These are phyloP conservation scores for Drosophila bifasciata DNA, from an alignment of 1,140 invertebrate species.

Conservation along the genomic window DNA sequence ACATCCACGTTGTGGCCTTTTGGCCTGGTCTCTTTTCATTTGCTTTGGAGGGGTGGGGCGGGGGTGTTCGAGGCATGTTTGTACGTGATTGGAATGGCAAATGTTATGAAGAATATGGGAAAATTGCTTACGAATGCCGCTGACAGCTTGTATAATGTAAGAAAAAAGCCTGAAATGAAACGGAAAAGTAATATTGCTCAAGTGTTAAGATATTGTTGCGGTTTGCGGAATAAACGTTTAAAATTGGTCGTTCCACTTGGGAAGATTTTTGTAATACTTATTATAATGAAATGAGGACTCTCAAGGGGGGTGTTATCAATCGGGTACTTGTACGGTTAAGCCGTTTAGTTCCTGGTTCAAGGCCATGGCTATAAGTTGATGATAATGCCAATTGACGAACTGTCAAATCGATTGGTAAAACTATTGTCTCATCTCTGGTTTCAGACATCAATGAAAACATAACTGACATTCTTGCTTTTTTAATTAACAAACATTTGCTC, in stretches of 20 bases:
- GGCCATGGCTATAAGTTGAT: background rate
- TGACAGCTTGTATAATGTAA: slow-evolving; percentile 69
- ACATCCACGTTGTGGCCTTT: no score
- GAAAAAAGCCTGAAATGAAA: slow-evolving; percentile 63
- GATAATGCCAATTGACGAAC: slow-evolving; percentile 38
- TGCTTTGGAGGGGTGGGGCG: background rate
- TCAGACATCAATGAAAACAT: background rate
- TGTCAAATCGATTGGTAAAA: slow-evolving; percentile 22
- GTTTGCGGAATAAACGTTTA: no score
- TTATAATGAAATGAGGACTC: no score
- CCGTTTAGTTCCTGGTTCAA: no score
- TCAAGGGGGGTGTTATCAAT: no score
- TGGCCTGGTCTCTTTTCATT: no score
- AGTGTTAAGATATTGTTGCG: slow-evolving; percentile 41
- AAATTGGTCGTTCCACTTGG: background rate
- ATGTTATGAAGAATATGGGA: slow-evolving; percentile 65
- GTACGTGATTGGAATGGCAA: slow-evolving; percentile 58
- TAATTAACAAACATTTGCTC: slow-evolving; percentile 44
- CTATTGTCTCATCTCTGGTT: slow-evolving; percentile 6
- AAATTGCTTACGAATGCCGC: slow-evolving; percentile 43
- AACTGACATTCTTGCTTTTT: slow-evolving; percentile 28
- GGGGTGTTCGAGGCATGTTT: no score
- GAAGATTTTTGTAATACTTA: no score
- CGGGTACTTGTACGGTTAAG: no score
- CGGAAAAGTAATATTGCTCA: slow-evolving; percentile 67